Percentiles rank a stretch among this genome's conserved stretches.
Evolutionary conservation across 2,888 invertebrate species (phyloP).

Genomic region (Drosophila pseudotakahashii): DNA sequence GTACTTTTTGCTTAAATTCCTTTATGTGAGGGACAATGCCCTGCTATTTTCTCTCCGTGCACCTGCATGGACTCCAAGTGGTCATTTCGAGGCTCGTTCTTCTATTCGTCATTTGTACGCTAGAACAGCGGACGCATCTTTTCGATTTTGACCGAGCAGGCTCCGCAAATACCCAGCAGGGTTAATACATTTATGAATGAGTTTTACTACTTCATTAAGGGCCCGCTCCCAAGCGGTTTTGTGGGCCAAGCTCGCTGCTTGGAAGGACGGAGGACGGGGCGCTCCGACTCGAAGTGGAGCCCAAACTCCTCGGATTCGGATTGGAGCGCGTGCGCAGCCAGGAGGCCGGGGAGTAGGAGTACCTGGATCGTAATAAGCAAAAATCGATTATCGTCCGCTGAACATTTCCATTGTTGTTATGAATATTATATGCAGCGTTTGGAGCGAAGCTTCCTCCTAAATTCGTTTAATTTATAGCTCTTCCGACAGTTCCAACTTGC

Average conservation of each 20-base stretch:
- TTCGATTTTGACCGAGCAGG: constrained; percentile 23
- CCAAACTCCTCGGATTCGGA: constrained; percentile 5
- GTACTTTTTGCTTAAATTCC: not conserved
- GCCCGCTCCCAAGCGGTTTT: constrained; percentile 46
- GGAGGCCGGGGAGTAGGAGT: constrained; percentile 22
- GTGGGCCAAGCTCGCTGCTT: constrained; percentile 24
- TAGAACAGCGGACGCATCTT: constrained; percentile 52
- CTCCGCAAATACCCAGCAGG: constrained; percentile 44
- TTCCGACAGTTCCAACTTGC: constrained; percentile 51
- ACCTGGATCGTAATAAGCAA: constrained; percentile 82
- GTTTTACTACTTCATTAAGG: constrained; percentile 85
- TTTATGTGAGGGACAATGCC: not conserved
- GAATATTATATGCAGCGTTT: constrained; percentile 78
- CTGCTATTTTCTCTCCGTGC: constrained; percentile 10
- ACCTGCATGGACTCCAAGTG: constrained; percentile 39
- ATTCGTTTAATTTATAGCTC: constrained; percentile 81
- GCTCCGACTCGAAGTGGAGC: not conserved
- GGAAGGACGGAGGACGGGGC: constrained; percentile 4
- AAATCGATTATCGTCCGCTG: constrained; percentile 84
- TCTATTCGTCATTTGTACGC: constrained; percentile 72
- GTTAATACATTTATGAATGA: constrained; percentile 84
- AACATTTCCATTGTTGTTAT: constrained; percentile 78
- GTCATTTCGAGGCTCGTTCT: constrained; percentile 46
- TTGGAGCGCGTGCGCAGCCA: constrained; percentile 48
- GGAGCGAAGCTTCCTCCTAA: constrained; percentile 65